A percentile compares a stretch with the other conserved stretches of the same genome.
Conservation (phyloP, 1,140 invertebrate genomes). For the Atta texana region DNA sequence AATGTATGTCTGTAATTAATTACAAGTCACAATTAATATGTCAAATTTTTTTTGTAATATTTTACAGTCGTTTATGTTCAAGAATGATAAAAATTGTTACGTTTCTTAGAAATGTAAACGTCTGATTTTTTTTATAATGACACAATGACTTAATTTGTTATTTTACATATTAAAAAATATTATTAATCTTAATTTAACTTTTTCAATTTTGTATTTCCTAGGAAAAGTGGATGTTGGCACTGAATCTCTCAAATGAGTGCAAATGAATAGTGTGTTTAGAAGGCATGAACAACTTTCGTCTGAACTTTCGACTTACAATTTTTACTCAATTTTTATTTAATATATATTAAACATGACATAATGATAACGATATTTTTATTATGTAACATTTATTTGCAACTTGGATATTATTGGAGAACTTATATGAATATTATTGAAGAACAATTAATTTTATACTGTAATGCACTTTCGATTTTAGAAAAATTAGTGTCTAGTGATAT, state of each 20-base stretch:
- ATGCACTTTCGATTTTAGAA: not conserved
- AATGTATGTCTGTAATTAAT: not conserved
- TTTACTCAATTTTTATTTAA: constrained; percentile 1
- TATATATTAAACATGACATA: not conserved
- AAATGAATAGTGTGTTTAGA: not conserved
- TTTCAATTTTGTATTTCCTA: not conserved
- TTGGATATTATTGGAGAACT: not conserved
- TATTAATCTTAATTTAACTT: not conserved
- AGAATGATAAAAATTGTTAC: constrained; percentile 3
- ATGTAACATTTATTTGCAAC: not conserved
- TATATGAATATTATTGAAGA: too few species aligned
- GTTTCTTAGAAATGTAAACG: not conserved
- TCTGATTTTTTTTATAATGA: not conserved
- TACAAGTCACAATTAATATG: not conserved
- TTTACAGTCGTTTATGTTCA: not conserved
- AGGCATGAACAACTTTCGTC: constrained; percentile 13
- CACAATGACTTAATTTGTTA: not conserved
- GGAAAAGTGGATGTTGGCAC: not conserved
- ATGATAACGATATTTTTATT: not conserved
- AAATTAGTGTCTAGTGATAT: constrained; percentile 24
- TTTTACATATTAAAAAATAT: not conserved
- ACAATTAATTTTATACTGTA: not conserved
- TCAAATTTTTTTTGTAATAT: not conserved
- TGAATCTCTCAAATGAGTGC: not conserved
- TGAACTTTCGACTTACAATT: constrained; percentile 13